Base-by-base conservation (phyloP, 2,888 invertebrate species). In the Hoplodrina blanda region DNA sequence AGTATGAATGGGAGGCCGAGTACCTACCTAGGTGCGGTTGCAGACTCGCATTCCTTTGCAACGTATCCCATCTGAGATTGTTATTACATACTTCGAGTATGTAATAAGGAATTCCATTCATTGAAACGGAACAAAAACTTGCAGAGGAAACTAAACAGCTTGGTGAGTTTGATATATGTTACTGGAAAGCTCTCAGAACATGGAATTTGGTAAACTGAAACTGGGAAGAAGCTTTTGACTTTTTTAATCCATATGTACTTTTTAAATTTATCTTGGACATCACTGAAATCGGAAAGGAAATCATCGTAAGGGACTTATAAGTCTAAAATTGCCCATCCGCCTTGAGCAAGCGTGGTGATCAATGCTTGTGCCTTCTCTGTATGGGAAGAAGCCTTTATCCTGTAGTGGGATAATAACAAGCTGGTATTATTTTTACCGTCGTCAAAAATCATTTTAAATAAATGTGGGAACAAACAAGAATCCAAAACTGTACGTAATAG, bases 1-100 rank as follows among this genome's bases (percentile, higher is more conserved):
- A 73, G 50, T 59, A 30, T 44, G 17, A 44, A 77, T 70, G 25
- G 49, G 71, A 44, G 37, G 44, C 33, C 44, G 25, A 50, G 53
- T 62, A 44, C 20, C 15, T 62, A 44, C 20, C 15, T 62, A 62
- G 52, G 44, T 59, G 53, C 6, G 19, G 41, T 50, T 57, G 15
- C 6, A 46, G 33, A 55, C 44, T 44, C 17, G 6, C 57, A 77
- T 71, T 59, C 33, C 72, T 54, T 8, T 62, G 19, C 11, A 19
- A 62, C 13, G 19, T 50, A 59, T 77, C 19, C 59, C 20, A 49
- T 37, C 30, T 17, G 17, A 59, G 25, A 55, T 59, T 59, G 25
- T 44, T 59, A 62, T 55, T 59, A 37, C 41, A 70, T 57, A 53
- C 11, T n/a, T 13, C 10, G 10, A 54, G n/a, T n/a, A n/a, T n/a